Conservation (phyloP, 2,888 invertebrate species). For the Philaethria dido region DNA sequence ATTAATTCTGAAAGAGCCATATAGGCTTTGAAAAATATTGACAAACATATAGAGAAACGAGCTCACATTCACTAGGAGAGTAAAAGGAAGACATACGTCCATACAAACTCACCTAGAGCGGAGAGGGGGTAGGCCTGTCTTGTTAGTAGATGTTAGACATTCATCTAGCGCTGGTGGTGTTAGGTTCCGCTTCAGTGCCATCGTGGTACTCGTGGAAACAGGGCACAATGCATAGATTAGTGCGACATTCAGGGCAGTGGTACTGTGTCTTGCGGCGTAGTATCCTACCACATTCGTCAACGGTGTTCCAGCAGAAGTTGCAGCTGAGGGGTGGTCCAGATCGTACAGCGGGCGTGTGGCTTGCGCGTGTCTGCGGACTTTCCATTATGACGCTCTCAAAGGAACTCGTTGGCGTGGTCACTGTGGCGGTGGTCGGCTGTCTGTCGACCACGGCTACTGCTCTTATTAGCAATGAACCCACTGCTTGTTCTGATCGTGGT, state of each 20-base stretch:
- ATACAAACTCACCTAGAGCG: not conserved
- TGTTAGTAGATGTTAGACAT: not conserved
- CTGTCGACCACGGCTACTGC: constrained; percentile 58
- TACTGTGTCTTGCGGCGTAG: constrained; percentile 94
- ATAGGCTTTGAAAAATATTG: not conserved
- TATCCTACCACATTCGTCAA: constrained; percentile 92
- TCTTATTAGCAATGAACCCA: constrained; percentile 60
- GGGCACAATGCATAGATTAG: constrained; percentile 94
- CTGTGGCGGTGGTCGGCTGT: constrained; percentile 48
- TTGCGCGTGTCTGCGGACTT: constrained; percentile 78
- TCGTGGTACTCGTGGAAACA: constrained; percentile 95
- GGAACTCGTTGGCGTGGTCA: constrained; percentile 38
- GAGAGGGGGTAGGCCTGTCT: not conserved
- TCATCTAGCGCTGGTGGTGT: constrained; percentile 57
- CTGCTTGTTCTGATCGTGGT: constrained; percentile 51
- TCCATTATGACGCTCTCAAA: constrained; percentile 30
- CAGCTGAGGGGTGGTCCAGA: constrained; percentile 94
- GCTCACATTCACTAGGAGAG: not conserved
- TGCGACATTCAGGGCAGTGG: constrained; percentile 95
- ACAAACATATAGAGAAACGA: constrained; percentile 2
- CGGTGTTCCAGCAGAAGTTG: constrained; percentile 96
- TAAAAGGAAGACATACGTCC: constrained; percentile 1
- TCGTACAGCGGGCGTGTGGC: constrained; percentile 92
- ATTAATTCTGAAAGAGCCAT: not conserved
- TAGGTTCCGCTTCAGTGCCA: constrained; percentile 65